These are phyloP conservation scores for Colius striatus DNA, from an alignment of 2,113 vertebrate genomes.

Conservation along the genomic window DNA sequence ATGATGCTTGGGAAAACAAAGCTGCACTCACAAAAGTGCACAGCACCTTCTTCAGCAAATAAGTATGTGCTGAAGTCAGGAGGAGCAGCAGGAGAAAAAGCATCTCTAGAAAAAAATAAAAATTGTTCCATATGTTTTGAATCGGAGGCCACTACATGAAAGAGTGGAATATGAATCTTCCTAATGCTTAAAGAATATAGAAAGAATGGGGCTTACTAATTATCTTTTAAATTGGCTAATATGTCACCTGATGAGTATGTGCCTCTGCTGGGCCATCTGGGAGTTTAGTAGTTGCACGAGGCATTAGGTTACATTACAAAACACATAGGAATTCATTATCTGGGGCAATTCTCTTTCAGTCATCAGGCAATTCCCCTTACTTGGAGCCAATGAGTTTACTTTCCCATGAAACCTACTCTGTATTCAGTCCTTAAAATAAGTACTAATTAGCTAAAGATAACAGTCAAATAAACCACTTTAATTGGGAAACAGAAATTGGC, in stretches of 20 bases:
- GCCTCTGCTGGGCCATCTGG: constrained; percentile 41
- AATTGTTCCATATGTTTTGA: constrained; percentile 6
- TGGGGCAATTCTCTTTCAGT: constrained; percentile 39
- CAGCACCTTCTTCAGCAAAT: neutral
- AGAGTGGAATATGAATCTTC: constrained; percentile 23
- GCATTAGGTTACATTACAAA: constrained; percentile 50
- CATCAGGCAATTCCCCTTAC: constrained; percentile 12
- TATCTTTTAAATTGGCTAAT: constrained; percentile 64
- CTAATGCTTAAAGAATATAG: constrained; percentile 13
- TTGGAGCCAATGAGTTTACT: constrained; percentile 37
- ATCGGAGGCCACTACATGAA: neutral
- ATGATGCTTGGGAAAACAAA: neutral
- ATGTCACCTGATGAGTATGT: constrained; percentile 57
- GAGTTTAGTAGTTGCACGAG: constrained; percentile 38
- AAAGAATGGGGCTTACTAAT: constrained; percentile 35
- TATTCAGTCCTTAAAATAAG: constrained; percentile 56
- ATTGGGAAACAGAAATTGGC: constrained; percentile 65
- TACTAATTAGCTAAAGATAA: constrained; percentile 68
- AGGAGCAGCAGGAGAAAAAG: neutral
- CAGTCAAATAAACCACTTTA: constrained; percentile 68
- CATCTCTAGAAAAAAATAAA: neutral
- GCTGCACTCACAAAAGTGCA: accelerated
- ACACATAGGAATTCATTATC: constrained; percentile 40
- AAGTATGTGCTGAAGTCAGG: neutral
- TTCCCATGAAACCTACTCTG: constrained; percentile 38